Conservation (phyloP, 2,888 invertebrate species). For the Ormyrus labotus region DNA sequence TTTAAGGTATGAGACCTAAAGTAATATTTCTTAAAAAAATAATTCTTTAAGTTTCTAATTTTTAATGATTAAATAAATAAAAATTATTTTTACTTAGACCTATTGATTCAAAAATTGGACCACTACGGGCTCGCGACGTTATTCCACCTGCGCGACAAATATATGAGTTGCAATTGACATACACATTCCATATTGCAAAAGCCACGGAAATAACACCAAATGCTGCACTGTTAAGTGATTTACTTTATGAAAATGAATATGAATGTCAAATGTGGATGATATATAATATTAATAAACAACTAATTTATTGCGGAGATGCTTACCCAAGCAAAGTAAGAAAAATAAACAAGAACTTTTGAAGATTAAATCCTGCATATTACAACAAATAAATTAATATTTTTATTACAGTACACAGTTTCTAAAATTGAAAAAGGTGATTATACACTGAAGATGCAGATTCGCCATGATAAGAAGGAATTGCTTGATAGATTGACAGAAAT, state of each 20-base stretch:
- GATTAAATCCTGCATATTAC: background rate
- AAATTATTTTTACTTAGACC: constrained; percentile 80
- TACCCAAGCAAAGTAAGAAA: constrained; percentile 86
- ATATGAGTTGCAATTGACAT: constrained; percentile 92
- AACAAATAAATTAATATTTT: constrained; percentile 47
- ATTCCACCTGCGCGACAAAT: constrained; percentile 93
- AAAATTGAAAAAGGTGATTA: constrained; percentile 98
- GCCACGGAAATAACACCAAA: constrained; percentile 89
- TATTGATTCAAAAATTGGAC: constrained; percentile 86
- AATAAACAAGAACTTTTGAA: background rate
- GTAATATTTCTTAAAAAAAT: constrained; percentile 9
- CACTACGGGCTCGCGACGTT: constrained; percentile 88
- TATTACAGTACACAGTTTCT: constrained; percentile 82
- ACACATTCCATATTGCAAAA: constrained; percentile 89
- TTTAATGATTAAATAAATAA: background rate
- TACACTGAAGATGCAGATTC: constrained; percentile 88
- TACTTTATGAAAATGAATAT: constrained; percentile 96
- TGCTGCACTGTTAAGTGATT: constrained; percentile 87
- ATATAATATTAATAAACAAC: constrained; percentile 93
- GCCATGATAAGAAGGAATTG: constrained; percentile 91
- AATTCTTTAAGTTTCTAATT: constrained; percentile 23
- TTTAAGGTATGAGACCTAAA: constrained; percentile 77
- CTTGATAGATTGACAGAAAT: constrained; percentile 91
- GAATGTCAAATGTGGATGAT: constrained; percentile 98
- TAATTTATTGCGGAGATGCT: constrained; percentile 91